Evolutionary conservation across 2,113 vertebrate genomes (phyloP).

Genomic region (Cyprinodon tularosa): DNA sequence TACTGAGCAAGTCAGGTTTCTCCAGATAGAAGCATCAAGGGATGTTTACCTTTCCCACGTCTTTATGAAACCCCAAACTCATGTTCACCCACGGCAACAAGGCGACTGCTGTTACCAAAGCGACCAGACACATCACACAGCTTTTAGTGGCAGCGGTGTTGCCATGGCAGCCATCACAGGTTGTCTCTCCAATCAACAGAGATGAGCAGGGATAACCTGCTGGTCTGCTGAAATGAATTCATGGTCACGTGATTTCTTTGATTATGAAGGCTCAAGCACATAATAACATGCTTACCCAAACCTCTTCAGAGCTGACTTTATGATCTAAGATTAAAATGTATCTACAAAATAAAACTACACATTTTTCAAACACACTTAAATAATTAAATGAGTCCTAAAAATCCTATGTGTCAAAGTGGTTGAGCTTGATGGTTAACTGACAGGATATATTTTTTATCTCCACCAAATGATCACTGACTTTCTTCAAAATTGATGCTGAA

Average conservation of each 20-base stretch:
- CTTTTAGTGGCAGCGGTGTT: conserved; percentile 49
- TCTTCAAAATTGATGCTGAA: conserved; percentile 23
- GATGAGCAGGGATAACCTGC: conserved; percentile 3
- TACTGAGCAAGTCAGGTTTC: neutral
- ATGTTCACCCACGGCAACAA: conserved; percentile 18
- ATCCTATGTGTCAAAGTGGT: neutral
- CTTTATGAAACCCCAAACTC: neutral
- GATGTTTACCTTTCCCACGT: neutral
- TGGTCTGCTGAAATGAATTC: neutral
- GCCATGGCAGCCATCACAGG: conserved; percentile 68
- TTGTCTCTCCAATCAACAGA: conserved; percentile 47
- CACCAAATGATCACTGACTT: neutral
- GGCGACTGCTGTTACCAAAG: conserved; percentile 47
- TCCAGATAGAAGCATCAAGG: neutral
- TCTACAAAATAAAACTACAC: neutral
- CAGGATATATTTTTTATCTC: neutral
- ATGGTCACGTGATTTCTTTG: neutral
- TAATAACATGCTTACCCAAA: neutral
- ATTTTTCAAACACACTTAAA: neutral
- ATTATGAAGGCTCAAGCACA: neutral
- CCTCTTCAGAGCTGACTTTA: neutral
- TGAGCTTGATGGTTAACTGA: neutral
- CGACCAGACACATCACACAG: conserved; percentile 46
- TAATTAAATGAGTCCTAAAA: neutral
- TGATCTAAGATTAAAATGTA: neutral